Base-by-base conservation (phyloP, 2,888 invertebrate species). In the Chironomus tentans region DNA sequence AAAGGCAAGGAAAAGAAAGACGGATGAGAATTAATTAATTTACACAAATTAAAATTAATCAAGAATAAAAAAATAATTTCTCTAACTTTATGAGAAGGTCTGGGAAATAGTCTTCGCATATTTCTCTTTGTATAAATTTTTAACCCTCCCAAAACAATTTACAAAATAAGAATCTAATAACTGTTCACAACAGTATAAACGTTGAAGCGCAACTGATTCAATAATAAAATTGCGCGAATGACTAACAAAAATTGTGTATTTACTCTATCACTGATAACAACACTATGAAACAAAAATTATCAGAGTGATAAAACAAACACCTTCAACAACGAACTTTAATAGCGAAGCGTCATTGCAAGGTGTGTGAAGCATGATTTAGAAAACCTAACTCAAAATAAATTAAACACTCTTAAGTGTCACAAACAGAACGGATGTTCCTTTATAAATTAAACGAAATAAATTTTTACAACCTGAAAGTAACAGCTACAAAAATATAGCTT, bases 81-180 rank as follows among this genome's bases (percentile, higher is more conserved):
- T 6, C 71, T 15, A 13, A 73, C 62, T 47, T 56, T 13, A 50
- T 73, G 50, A 7, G 38, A 46, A 18, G 73, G 73, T 24, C 73
- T 73, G 22, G 65, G 65, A 62, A 73, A 73, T 15, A 73, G n/a
- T 73, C 73, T n/a, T 38, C 73, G 61, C 73, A 73, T 73, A 62
- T 13, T 48, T 28, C 24, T 21, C 24, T n/a, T n/a, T 21, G 7
- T n/a, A 50, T 15, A n/a, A 18, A 56, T 56, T 10, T 38, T 38
- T 38, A 38, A 38, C 28, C 28, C 28, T 28, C 6, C 28, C 28
- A 28, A 28, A 28, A 5, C 15, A 50, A 50, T 50, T 15, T n/a
- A 3, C 15, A 6, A n/a, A 50, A 12, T 10, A n/a, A n/a, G n/a
- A n/a, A 21, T 22, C 4, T 62, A 21, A 18, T 24, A 21, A n/a